phyloP scores from a whole-genome alignment of 2,797 vertebrate species.

The Scyliorhinus canicula region DNA sequence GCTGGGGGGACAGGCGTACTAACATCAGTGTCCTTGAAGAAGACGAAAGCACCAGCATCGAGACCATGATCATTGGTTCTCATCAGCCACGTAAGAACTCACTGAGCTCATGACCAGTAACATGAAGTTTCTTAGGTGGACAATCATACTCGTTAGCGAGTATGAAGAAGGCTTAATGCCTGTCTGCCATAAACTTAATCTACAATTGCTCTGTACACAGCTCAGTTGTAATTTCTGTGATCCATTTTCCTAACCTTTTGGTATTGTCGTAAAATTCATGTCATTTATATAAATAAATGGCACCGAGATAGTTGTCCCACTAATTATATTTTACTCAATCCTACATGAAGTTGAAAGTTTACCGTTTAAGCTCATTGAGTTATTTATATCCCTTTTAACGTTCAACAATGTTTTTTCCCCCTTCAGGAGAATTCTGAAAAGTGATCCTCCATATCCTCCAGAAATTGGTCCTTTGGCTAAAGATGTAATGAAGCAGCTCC shows the following conservation, averaged over 20 bases:
- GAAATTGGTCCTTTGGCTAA: slow-evolving; percentile 83
- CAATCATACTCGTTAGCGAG: no score
- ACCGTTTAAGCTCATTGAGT: neutral
- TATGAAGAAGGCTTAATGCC: no score
- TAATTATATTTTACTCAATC: neutral
- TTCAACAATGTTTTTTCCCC: neutral
- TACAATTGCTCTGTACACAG: neutral
- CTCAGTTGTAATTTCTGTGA: neutral
- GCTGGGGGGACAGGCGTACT: no score
- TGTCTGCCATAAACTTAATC: neutral
- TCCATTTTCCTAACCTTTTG: neutral
- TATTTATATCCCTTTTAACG: neutral
- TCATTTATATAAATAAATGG: neutral
- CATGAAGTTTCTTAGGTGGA: no score
- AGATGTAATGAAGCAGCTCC: slow-evolving; percentile 83
- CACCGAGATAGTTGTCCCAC: neutral
- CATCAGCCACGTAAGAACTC: no score
- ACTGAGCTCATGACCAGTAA: no score
- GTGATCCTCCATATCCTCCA: slow-evolving; percentile 88
- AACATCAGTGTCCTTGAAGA: no score
- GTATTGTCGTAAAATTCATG: neutral
- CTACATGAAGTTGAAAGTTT: neutral
- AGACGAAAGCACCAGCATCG: no score
- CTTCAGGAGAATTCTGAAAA: slow-evolving; percentile 89
- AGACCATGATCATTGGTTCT: no score